Base-by-base conservation (phyloP, 2,797 vertebrate species). In the Calcarius lapponicus region DNA sequence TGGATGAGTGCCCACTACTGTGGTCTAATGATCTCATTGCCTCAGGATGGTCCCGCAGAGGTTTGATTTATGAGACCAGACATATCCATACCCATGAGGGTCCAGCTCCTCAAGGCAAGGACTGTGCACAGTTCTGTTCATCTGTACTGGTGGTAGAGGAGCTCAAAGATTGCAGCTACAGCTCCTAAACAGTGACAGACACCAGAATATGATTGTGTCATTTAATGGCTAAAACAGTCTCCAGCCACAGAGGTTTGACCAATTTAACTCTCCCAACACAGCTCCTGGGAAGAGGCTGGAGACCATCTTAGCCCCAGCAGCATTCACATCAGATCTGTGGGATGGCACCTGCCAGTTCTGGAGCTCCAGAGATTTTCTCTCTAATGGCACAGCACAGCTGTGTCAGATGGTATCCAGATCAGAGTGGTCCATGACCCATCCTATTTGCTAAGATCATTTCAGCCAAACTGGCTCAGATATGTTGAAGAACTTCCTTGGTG, bases 31-130 rank as follows among this genome's bases (percentile, higher is more conserved):
- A 24, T 66, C 51, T 79, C 56, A 28, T 9, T 76, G 60, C 10
- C 32, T 64, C 15, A 53, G n/a, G 72, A 70, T 0, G 0, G 45
- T 13, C 56, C 56, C 67, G 56, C 0, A 0, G 45, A 69, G 31
- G 66, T 80, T 81, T 47, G 18, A 31, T 51, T 78, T 56, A 32
- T 51, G 48, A 60, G 60, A 32, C 11, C n/a, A 73, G 34, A 60
- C 36, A 36, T 6, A 72, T 12, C 31, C 18, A 17, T 17, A 38
- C 72, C 61, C 4, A 11, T 2, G 2, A 56, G 11, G 13, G 3
- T 58, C 53, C 34, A 82, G 26, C 24, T 80, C 26, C 40, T 80
- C 3, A 0, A 28, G 40, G 53, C 60, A 74, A 61, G 20, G 57
- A n/a, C 32, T 22, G 10, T 45, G 36, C 32, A 73, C 48, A 34